A percentile compares a stretch with the other conserved stretches of the same genome.
These are phyloP conservation scores for Hemistola chrysoprasaria DNA, from an alignment of 2,888 invertebrate genomes.

Conservation along the genomic window DNA sequence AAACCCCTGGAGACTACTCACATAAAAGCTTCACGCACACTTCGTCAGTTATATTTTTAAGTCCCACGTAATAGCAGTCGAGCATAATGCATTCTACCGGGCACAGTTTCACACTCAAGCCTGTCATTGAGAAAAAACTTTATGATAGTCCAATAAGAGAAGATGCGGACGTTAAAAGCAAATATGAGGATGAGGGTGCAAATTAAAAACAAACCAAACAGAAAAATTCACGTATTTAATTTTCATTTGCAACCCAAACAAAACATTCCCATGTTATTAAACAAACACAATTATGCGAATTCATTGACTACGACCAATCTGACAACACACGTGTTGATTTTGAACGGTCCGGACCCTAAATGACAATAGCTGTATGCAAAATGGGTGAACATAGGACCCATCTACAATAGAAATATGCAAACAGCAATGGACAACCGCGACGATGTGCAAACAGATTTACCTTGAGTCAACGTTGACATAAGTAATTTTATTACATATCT, in stretches of 20 bases:
- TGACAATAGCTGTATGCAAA: constrained; percentile 44
- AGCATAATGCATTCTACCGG: too few species aligned
- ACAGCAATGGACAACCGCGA: constrained; percentile 53
- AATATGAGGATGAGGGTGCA: too few species aligned
- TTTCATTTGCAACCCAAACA: constrained; percentile 2
- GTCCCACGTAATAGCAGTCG: too few species aligned
- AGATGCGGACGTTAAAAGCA: too few species aligned
- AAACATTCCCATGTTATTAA: constrained; percentile 21
- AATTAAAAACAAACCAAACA: too few species aligned
- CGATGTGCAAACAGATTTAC: constrained; percentile 60
- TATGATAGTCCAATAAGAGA: too few species aligned
- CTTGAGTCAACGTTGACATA: constrained; percentile 57
- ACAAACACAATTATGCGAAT: constrained; percentile 47
- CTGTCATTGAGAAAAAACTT: too few species aligned
- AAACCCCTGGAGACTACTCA: too few species aligned
- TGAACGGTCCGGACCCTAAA: constrained; percentile 44
- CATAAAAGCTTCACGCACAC: too few species aligned
- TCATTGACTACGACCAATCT: constrained; percentile 42
- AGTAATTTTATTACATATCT: constrained; percentile 51
- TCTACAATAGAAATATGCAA: constrained; percentile 74
- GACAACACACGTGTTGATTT: constrained; percentile 56
- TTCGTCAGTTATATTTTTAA: too few species aligned
- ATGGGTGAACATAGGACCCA: constrained; percentile 45
- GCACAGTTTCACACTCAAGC: too few species aligned
- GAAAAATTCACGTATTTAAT: not conserved